Percentiles rank a stretch among this genome's conserved stretches.
Evolutionary conservation across 2,797 vertebrate species (phyloP).

Genomic region (Lepidocolaptes lacrymiger): DNA sequence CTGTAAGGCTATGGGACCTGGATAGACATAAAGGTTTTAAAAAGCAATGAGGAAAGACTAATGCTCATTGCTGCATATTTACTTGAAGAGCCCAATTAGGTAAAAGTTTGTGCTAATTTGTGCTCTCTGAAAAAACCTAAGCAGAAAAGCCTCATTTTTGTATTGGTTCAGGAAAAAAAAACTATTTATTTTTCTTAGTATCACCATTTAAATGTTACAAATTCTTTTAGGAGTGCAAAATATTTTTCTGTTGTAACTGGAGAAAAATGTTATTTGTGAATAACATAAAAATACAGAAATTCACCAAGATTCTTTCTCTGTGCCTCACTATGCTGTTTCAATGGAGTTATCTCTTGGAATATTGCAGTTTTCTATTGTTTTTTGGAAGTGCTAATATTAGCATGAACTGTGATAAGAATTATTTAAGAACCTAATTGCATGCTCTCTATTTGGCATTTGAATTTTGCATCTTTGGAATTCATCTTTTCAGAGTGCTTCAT

Average conservation of each 20-base stretch:
- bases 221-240: constrained; percentile 26
- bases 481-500: constrained; percentile 72
- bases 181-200: neutral
- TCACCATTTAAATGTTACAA: constrained; percentile 48
- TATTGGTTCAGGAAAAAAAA: neutral
- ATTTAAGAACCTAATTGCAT: constrained; percentile 78
- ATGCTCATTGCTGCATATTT: constrained; percentile 15
- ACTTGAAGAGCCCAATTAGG: constrained; percentile 44
- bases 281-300: constrained; percentile 4
- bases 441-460: constrained; percentile 72
- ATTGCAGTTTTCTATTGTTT: constrained; percentile 72
- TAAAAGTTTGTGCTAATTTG: constrained; percentile 48
- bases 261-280: constrained; percentile 10
- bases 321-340: constrained; percentile 50
- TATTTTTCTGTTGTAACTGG: constrained; percentile 2
- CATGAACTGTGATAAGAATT: constrained; percentile 79
- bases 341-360: constrained; percentile 55
- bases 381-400: constrained; percentile 77
- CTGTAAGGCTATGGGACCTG: constrained; percentile 38
- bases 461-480: constrained; percentile 69
- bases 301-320: neutral
- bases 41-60: constrained; percentile 38
- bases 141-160: constrained; percentile 5
- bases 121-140: constrained; percentile 28
- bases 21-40: constrained; percentile 44